Base-by-base conservation (phyloP, 1,140 invertebrate species). In the Drosophila takahashii region DNA sequence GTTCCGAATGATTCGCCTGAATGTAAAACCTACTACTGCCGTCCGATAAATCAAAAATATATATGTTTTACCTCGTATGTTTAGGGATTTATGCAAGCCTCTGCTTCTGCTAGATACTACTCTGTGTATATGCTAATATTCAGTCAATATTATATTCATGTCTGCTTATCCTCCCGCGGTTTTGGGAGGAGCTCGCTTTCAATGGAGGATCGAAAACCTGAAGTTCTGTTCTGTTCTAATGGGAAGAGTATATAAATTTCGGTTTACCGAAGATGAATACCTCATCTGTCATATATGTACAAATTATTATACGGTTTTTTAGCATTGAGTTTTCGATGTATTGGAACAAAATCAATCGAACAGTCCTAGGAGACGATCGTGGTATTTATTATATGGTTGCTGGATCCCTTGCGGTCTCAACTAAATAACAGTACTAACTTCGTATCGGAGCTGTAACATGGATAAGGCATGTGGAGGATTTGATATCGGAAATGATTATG, bases 1-100 rank as follows among this genome's bases (percentile, higher is more conserved):
- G 70, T 86, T 79, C 84, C 84, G 85, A 87, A 87, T 89, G 84
- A 58, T 83, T 89, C 65, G 81, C 81, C 81, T 86, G 83, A 86
- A 86, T 81, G 65, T 72, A 87, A 87, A 87, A 67, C 57, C 61
- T 77, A 60, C 53, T 45, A 66, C 60, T 71, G 39, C 51, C 52
- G 42, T 45, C n/a, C 39, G 50, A 66, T 75, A 76, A 74, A 74
- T 74, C 72, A 65, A 76, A 76, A 66, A 76, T 76, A 76, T 76
- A 75, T 75, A 53, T 54, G 47, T 72, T 83, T 83, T 50, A 50
- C 47, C 54, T 77, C 32, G 72, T 72, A 72, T 61, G 37, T 58
- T 59, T 74, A 64, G 52, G 65, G 67, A 70, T 70, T 79, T 54
- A 79, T 76, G 65, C 77, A 79, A 79, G 67, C 67, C 67, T 71